These are phyloP conservation scores for Rhagologus leucostigma DNA, from an alignment of 2,113 vertebrate species.

Conservation along the genomic window DNA sequence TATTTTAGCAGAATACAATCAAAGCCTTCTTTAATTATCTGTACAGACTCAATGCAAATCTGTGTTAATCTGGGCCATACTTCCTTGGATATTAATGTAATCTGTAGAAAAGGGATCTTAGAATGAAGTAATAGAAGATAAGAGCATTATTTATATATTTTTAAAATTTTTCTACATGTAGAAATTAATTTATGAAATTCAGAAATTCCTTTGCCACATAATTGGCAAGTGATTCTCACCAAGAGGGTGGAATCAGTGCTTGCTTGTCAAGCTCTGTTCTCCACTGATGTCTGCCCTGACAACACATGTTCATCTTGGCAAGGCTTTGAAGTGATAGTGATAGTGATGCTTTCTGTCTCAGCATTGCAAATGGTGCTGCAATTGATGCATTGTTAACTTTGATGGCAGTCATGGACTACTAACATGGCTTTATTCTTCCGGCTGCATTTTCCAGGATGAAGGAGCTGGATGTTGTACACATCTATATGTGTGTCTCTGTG, in stretches of 20 bases:
- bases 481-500: not conserved
- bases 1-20: not conserved
- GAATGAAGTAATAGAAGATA: not conserved
- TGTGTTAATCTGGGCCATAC: not conserved
- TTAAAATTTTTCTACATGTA: not conserved
- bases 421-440: conserved; percentile 51
- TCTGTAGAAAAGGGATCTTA: not conserved
- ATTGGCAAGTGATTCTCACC: conserved; percentile 44
- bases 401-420: conserved; percentile 1
- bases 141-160: not conserved
- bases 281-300: conserved; percentile 35
- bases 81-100: not conserved
- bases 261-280: conserved; percentile 48
- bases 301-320: conserved; percentile 62
- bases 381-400: conserved; percentile 41
- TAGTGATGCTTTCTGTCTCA: conserved; percentile 2
- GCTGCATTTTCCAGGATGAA: conserved; percentile 42
- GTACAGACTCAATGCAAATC: not conserved
- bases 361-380: conserved; percentile 10
- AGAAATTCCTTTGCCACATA: conserved; percentile 34
- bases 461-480: conserved; percentile 15
- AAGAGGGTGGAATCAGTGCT: conserved; percentile 25
- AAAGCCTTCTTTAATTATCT: not conserved
- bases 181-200: conserved; percentile 21
- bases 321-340: not conserved